Percentiles rank a stretch among this genome's conserved stretches.
Conservation (phyloP, 2,797 vertebrate species). For the Coregonus suidteri region DNA sequence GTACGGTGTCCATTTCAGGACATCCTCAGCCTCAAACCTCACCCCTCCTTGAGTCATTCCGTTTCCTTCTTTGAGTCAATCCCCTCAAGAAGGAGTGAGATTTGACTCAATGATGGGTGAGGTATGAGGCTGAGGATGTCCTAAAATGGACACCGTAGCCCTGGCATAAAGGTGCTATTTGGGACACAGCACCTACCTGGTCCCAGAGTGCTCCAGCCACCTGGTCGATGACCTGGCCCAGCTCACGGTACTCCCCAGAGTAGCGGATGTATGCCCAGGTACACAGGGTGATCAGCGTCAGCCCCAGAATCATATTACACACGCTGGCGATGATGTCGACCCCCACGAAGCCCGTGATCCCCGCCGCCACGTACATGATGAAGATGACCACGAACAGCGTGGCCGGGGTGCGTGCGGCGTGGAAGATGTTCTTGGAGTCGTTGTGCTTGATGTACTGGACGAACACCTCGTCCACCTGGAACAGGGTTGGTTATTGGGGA, state of each 20-base stretch:
- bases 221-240: slow-evolving; percentile 97
- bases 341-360: slow-evolving; percentile 94
- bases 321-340: slow-evolving; percentile 97
- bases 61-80: too few relatives aligned
- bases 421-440: slow-evolving; percentile 99
- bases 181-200: slow-evolving; percentile 79
- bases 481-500: neutral
- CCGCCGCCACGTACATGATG: slow-evolving; percentile 93
- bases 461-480: slow-evolving; percentile 85
- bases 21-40: too few relatives aligned
- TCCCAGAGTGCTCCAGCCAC: slow-evolving; percentile 99
- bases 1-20: too few relatives aligned
- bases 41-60: too few relatives aligned
- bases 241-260: slow-evolving; percentile 95
- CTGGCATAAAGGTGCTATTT: too few relatives aligned
- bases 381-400: slow-evolving; percentile 99
- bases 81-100: too few relatives aligned
- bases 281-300: slow-evolving; percentile 96
- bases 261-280: slow-evolving; percentile 99
- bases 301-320: slow-evolving; percentile 98
- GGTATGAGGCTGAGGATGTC: too few relatives aligned
- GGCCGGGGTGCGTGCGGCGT: slow-evolving; percentile 94
- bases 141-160: too few relatives aligned
- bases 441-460: slow-evolving; percentile 99
- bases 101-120: too few relatives aligned